Evolutionary conservation across 2,888 invertebrate genomes (phyloP).

Genomic region (Argyresthia goedartella): DNA sequence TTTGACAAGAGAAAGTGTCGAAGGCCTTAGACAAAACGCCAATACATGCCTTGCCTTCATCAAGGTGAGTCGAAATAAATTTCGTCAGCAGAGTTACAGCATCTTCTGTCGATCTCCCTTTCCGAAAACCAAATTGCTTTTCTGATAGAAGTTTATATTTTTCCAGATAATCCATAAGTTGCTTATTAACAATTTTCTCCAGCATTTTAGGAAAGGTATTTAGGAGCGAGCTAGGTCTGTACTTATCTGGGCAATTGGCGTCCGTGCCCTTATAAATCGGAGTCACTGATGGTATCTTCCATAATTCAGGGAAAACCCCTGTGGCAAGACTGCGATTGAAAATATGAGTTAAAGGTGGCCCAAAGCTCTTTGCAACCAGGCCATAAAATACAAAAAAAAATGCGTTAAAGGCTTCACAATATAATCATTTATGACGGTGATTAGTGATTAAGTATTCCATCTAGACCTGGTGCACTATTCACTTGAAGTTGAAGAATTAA

Average conservation of each 20-base stretch:
- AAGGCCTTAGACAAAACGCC: slow-evolving; percentile 8
- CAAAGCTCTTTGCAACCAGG: too few species aligned
- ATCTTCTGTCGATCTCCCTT: slow-evolving; percentile 5
- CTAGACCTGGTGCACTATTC: too few species aligned
- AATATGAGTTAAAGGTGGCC: slow-evolving; percentile 3
- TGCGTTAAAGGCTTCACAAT: too few species aligned
- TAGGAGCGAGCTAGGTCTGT: slow-evolving; percentile 7
- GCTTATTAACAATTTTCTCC: slow-evolving; percentile 5
- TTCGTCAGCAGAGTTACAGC: neutral
- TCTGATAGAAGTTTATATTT: neutral
- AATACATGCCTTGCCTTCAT: too few species aligned
- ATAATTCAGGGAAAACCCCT: slow-evolving; percentile 2
- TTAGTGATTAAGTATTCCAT: too few species aligned
- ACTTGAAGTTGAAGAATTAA: too few species aligned
- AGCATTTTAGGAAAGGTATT: slow-evolving; percentile 4
- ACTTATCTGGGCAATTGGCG: neutral
- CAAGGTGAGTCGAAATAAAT: neutral
- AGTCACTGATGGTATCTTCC: neutral
- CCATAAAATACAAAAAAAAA: too few species aligned
- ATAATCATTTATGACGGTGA: too few species aligned
- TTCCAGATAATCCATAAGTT: slow-evolving; percentile 3
- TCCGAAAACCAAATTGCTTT: slow-evolving; percentile 6
- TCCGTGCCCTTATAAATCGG: slow-evolving; percentile 2
- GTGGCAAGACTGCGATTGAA: slow-evolving; percentile 2
- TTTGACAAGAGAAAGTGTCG: neutral